Evolutionary conservation across 92 coral and sea anemone genomes (phyloP).

Genomic region (Epizoanthus illoricatus): DNA sequence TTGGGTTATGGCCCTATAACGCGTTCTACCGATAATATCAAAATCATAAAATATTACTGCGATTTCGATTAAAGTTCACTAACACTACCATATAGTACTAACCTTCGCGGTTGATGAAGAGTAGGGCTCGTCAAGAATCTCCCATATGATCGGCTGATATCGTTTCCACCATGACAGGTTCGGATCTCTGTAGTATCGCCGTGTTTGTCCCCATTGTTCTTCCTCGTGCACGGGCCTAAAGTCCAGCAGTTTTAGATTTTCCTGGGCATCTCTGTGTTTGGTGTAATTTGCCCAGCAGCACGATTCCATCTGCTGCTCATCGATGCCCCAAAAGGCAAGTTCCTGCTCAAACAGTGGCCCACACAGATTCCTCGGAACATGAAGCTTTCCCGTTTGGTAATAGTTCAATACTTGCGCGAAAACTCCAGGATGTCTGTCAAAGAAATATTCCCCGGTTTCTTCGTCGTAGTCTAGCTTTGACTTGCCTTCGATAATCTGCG

Average conservation of each 20-base stretch:
- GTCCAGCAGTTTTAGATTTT: conserved; percentile 78
- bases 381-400: conserved; percentile 96
- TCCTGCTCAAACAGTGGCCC: conserved; percentile 98
- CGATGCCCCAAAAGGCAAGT: conserved; percentile 96
- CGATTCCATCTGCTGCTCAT: conserved; percentile 97
- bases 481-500: conserved; percentile 79
- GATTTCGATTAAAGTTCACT: neutral
- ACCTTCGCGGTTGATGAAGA: conserved; percentile 97
- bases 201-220: conserved; percentile 25
- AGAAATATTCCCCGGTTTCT: conserved; percentile 89
- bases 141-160: conserved; percentile 93
- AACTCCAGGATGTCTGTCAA: conserved; percentile 96
- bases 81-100: neutral
- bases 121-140: conserved; percentile 91
- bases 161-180: conserved; percentile 81
- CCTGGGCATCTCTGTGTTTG: conserved; percentile 96
- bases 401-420: conserved; percentile 96
- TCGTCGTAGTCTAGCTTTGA: conserved; percentile 87
- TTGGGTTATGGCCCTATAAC: no score
- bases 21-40: no score
- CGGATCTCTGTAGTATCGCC: conserved; percentile 58
- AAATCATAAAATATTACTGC: no score
- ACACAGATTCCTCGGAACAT: conserved; percentile 89
- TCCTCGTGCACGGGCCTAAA: conserved; percentile 75
- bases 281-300: conserved; percentile 98